Evolutionary conservation across 2,797 vertebrate genomes (phyloP).

Genomic region (Trematomus bernacchii): DNA sequence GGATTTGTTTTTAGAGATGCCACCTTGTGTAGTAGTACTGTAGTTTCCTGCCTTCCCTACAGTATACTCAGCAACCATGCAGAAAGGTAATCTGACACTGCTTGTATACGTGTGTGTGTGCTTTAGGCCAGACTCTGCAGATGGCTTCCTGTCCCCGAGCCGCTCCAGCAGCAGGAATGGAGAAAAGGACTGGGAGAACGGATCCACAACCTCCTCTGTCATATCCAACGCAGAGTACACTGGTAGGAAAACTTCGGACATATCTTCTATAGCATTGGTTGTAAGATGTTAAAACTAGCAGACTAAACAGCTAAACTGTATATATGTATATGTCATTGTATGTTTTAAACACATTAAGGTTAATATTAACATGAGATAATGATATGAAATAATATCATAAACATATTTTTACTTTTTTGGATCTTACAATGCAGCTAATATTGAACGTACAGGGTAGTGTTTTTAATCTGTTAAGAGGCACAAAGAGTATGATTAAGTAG

Average conservation of each 20-base stretch:
- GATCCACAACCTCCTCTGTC: slow-evolving; percentile 96
- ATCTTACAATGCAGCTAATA: background rate
- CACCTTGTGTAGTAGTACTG: background rate
- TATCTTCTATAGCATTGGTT: background rate
- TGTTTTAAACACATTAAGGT: background rate
- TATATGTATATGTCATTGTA: no score
- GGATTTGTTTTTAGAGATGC: background rate
- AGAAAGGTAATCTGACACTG: slow-evolving; percentile 46
- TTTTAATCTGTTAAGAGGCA: background rate
- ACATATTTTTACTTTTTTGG: background rate
- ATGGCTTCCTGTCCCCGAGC: slow-evolving; percentile 94
- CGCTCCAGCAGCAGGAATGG: slow-evolving; percentile 94
- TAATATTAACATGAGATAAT: background rate
- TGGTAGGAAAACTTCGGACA: slow-evolving; percentile 76
- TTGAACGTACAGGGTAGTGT: background rate
- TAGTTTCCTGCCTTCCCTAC: slow-evolving; percentile 29
- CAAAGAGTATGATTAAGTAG: no score
- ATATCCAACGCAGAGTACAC: slow-evolving; percentile 98
- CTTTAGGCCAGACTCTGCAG: slow-evolving; percentile 94
- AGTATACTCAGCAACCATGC: slow-evolving; percentile 6
- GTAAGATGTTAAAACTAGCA: background rate
- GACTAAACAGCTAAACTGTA: background rate
- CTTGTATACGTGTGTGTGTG: slow-evolving; percentile 16
- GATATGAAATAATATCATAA: background rate
- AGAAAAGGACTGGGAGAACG: slow-evolving; percentile 99